Evolutionary conservation across 2,797 vertebrate species (phyloP).

Genomic region (Halcyon leucocephala): DNA sequence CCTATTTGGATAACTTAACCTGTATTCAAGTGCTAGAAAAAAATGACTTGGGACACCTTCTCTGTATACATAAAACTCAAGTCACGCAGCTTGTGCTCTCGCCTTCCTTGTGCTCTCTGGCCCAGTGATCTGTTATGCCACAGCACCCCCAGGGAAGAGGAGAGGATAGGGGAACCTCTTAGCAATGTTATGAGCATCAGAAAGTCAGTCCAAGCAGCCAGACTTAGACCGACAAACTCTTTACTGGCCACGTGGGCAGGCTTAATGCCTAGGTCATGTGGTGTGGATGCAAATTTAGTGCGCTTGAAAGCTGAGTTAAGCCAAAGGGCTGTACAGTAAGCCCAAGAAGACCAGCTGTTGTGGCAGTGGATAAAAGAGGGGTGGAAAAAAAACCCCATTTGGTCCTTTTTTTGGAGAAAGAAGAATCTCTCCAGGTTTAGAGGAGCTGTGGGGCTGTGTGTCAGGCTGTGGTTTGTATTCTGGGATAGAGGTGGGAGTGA

Average conservation of each 20-base stretch:
- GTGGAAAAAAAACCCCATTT: background rate
- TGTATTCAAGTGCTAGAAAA: background rate
- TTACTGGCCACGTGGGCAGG: constrained; percentile 4
- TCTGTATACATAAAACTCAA: background rate
- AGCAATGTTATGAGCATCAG: background rate
- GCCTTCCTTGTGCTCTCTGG: background rate
- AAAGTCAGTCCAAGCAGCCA: background rate
- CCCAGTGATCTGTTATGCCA: background rate
- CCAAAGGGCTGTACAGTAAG: background rate
- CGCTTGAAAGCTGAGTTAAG: background rate
- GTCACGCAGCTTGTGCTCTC: background rate
- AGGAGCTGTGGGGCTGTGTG: background rate
- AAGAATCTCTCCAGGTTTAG: background rate
- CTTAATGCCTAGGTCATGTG: constrained; percentile 3
- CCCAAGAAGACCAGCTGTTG: constrained; percentile 12
- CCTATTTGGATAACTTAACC: background rate
- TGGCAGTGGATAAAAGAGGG: background rate
- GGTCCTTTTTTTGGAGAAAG: background rate
- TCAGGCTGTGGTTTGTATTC: background rate
- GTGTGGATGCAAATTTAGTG: background rate
- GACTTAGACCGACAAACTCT: background rate
- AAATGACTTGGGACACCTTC: background rate
- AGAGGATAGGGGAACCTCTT: background rate
- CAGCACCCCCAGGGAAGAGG: background rate
- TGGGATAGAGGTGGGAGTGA: background rate